Evolutionary conservation across 2,797 vertebrate species (phyloP).

Genomic region (Alcedo quadribrachys): DNA sequence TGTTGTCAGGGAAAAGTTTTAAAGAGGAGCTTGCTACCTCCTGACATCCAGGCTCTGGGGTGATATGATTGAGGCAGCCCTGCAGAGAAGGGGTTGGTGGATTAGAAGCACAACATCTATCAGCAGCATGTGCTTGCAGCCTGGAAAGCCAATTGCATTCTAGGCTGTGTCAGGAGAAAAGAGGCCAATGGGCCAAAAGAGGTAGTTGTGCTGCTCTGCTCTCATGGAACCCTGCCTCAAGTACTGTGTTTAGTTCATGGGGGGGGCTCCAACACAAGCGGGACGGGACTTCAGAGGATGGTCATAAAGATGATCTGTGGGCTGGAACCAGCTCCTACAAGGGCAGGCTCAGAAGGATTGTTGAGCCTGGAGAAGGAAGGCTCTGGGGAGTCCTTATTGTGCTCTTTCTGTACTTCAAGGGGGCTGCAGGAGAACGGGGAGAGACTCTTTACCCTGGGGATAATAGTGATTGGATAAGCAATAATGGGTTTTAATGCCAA

Average conservation of each 20-base stretch:
- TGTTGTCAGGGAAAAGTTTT: too few species aligned
- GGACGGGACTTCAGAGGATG: too few species aligned
- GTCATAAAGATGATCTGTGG: too few species aligned
- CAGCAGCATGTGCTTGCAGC: neutral
- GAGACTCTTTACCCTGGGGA: too few species aligned
- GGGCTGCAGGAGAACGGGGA: neutral
- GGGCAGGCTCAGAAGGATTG: neutral
- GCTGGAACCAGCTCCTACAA: neutral
- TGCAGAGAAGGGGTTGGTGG: neutral
- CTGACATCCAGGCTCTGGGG: neutral
- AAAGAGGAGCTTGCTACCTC: too few species aligned
- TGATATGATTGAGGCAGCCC: neutral
- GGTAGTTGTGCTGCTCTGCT: neutral
- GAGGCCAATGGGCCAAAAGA: neutral
- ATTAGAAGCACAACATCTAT: neutral
- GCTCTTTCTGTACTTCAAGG: neutral
- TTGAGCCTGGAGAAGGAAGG: neutral
- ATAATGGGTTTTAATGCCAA: too few species aligned
- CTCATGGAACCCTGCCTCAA: neutral
- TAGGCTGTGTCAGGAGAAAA: neutral
- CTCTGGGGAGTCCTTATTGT: neutral
- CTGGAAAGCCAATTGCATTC: neutral
- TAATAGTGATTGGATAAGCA: too few species aligned
- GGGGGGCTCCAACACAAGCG: neutral
- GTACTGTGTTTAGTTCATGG: neutral